phyloP scores from a whole-genome alignment of 2,113 vertebrate species.

The Galemys pyrenaicus region DNA sequence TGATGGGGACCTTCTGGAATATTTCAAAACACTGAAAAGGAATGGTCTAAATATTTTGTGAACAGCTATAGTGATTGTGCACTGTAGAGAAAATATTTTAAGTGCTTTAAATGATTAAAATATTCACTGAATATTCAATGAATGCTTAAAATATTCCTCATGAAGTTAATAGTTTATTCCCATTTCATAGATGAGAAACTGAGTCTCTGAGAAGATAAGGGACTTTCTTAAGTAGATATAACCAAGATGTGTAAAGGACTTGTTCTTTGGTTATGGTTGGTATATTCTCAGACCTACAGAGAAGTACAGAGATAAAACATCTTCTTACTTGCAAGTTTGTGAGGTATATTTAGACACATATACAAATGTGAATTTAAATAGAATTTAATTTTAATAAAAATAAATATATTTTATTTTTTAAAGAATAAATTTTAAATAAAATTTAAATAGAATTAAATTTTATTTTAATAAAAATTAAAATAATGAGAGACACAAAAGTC shows the following conservation, averaged over 20 bases:
- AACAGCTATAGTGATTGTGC: background rate
- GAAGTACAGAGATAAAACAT: background rate
- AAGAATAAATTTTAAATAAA: too few relatives aligned
- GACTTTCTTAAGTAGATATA: background rate
- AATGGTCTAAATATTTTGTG: background rate
- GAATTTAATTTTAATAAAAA: too few relatives aligned
- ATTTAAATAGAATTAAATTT: too few relatives aligned
- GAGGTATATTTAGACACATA: background rate
- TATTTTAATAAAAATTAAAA: background rate
- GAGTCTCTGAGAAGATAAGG: background rate
- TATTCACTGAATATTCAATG: background rate
- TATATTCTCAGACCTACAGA: background rate
- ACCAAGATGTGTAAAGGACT: background rate
- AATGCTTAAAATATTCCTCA: background rate
- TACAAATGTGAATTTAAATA: too few relatives aligned
- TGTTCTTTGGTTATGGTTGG: background rate
- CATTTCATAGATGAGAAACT: constrained; percentile 5
- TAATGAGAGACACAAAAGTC: background rate
- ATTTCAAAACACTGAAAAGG: background rate
- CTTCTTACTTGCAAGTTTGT: background rate
- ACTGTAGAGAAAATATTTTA: background rate
- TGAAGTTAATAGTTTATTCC: background rate
- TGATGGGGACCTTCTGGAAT: background rate
- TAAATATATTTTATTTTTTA: too few relatives aligned
- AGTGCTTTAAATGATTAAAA: background rate